Conservation (phyloP, 2,113 vertebrate genomes). For the Boleophthalmus pectinirostris region DNA sequence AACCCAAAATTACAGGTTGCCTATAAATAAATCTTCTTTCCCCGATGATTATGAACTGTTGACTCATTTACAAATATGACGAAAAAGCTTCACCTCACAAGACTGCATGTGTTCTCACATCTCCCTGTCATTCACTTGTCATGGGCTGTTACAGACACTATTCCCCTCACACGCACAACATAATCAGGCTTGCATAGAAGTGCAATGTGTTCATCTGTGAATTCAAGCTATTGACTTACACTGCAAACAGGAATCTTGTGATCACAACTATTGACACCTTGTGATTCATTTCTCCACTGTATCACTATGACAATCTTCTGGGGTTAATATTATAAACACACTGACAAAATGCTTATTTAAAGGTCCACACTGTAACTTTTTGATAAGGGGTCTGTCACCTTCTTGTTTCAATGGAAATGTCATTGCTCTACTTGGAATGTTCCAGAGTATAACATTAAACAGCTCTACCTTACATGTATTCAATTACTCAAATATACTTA, state of each 20-base stretch:
- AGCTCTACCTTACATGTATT: no score
- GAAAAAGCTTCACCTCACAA: slow-evolving; percentile 5
- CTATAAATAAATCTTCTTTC: not conserved
- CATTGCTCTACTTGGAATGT: no score
- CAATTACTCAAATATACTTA: no score
- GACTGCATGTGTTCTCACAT: slow-evolving; percentile 48
- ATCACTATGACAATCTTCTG: not conserved
- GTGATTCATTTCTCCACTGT: not conserved
- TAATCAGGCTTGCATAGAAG: not conserved
- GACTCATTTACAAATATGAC: not conserved
- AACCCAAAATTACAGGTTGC: not conserved
- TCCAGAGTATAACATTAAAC: no score
- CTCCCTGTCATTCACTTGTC: slow-evolving; percentile 60
- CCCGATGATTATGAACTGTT: not conserved
- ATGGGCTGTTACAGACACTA: slow-evolving; percentile 25
- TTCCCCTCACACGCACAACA: slow-evolving; percentile 23
- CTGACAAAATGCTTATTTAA: not conserved
- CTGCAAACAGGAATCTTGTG: slow-evolving; percentile 13
- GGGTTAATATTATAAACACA: not conserved
- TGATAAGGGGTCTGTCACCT: no score
- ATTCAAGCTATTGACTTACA: slow-evolving; percentile 4
- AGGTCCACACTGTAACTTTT: no score
- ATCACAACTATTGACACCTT: not conserved
- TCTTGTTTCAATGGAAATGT: no score
- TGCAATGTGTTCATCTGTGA: slow-evolving; percentile 4